A percentile compares a stretch with the other conserved stretches of the same genome.
These are phyloP conservation scores for Callaeas wilsoni DNA, from an alignment of 2,113 vertebrate genomes.

Conservation along the genomic window DNA sequence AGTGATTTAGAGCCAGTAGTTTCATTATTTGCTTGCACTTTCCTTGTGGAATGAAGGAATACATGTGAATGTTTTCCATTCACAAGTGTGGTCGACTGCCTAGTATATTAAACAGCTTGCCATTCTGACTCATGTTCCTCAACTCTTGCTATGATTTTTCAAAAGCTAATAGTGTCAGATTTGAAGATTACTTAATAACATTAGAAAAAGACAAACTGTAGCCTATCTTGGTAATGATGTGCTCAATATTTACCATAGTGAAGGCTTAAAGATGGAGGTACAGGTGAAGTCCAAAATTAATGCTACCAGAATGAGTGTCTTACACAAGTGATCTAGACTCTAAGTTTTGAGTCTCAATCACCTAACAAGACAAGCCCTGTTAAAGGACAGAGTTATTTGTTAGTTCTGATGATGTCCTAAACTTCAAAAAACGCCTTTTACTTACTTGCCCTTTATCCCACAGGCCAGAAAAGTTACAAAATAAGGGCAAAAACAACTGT, in stretches of 20 bases:
- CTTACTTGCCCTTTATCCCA: background rate
- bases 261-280: background rate
- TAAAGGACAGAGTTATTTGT: background rate
- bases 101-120: background rate
- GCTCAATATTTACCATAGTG: background rate
- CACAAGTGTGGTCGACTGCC: background rate
- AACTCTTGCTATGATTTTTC: background rate
- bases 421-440: background rate
- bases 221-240: background rate
- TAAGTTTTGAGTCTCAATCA: background rate
- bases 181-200: background rate
- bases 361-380: background rate
- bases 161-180: background rate
- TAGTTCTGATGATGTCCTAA: background rate
- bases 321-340: background rate
- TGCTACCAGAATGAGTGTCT: background rate
- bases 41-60: background rate
- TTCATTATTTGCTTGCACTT: background rate
- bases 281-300: background rate
- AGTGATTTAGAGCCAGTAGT: background rate
- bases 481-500: background rate
- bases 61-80: background rate
- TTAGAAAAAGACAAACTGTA: background rate
- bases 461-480: background rate
- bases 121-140: background rate